Conservation (phyloP, 2,113 vertebrate species). For the Protomyctophum bolini region DNA sequence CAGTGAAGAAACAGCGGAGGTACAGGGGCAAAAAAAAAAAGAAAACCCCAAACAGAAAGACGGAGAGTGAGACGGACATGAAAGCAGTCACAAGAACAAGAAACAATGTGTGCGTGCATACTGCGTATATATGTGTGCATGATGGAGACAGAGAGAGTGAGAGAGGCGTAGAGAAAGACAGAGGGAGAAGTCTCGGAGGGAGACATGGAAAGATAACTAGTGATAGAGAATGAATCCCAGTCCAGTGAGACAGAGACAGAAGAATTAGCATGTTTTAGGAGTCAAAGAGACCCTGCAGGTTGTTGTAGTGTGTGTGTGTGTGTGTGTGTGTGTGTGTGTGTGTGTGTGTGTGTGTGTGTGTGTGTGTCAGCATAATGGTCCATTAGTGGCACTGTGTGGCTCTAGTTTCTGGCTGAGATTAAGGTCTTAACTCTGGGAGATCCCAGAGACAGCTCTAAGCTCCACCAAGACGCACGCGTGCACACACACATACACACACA, state of each 20-base stretch:
- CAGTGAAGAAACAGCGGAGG: too few relatives aligned
- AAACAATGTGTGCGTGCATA: too few relatives aligned
- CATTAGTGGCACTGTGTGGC: conserved; percentile 66
- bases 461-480: conserved; percentile 32
- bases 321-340: background rate
- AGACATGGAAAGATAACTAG: too few relatives aligned
- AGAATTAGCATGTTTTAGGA: conserved; percentile 58
- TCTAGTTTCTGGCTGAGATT: conserved; percentile 76
- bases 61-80: too few relatives aligned
- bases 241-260: conserved; percentile 37
- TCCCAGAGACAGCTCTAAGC: conserved; percentile 66
- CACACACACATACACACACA: too few relatives aligned
- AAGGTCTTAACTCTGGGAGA: conserved; percentile 72
- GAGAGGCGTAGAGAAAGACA: background rate
- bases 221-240: background rate
- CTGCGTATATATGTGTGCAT: too few relatives aligned
- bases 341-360: background rate
- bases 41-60: too few relatives aligned
- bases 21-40: too few relatives aligned
- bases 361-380: conserved; percentile 69
- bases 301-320: conserved; percentile 28
- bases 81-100: too few relatives aligned
- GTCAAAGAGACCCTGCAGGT: conserved; percentile 59
- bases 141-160: background rate
- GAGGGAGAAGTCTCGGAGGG: background rate